Evolutionary conservation across 2,888 invertebrate genomes (phyloP), one percentile per base, ranked within the genome.

Genomic region (Cartodere bifasciata): DNA sequence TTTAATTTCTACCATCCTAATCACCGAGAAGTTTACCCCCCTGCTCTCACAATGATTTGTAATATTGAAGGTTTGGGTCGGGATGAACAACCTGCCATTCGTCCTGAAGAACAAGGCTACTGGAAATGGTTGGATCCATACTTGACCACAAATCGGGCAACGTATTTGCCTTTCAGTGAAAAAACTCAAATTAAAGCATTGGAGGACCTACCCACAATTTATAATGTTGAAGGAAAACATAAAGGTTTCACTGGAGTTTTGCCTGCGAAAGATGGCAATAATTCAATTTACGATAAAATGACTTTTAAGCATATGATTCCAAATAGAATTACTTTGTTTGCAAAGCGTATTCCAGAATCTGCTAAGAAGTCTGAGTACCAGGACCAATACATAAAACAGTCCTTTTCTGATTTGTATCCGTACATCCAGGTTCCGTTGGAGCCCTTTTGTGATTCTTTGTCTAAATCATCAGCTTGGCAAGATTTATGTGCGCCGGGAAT

Each of bases 111-210:
- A 20, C 45, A 47, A 12, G 58, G 62, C 7, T 50, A 47, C 39
- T 50, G 50, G 41, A 62, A 56, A 44, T 46, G 48, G 34, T 35
- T 56, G 29, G 64, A 63, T 44, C 58, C 58, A 16, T 64, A 63
- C 37, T 41, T 60, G 32, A 59, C 58, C 4, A 57, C 56, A 3
- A 49, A 50, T 24, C 50, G 49, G 35, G 42, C 50, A 9, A 43
- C 47, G 2, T 56, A 56, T 40, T 36, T 51, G 9, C 52, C 55
- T 5, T 56, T 55, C 37, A 48, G 41, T 6, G 34, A 43, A 17
- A 43, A 53, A 2, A 47, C 56, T 37, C 41, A 52, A 27, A 41
- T 53, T 17, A 52, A 49, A 10, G 52, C 54, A 1, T 49, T 46
- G 32, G 58, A 58, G 32, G 57, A 63, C 37, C 46, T 56, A 12